phyloP scores from a whole-genome alignment of 2,113 vertebrate species.

The Erythrocebus patas region DNA sequence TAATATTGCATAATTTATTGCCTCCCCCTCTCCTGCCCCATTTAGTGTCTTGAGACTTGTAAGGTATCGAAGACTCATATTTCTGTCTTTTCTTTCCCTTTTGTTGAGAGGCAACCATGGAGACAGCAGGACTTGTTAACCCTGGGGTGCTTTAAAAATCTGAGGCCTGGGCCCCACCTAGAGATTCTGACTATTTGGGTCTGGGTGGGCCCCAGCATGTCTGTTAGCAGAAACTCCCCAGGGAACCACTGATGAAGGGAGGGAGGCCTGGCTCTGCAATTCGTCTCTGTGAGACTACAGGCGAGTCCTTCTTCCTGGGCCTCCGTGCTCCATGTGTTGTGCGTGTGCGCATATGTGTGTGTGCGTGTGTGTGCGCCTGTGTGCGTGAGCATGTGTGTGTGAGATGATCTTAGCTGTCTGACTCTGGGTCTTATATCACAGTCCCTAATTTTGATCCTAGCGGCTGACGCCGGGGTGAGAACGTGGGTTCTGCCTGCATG shows the following conservation, averaged over 20 bases:
- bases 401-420: background rate
- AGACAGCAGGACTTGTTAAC: background rate
- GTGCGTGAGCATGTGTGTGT: no score
- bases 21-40: no score
- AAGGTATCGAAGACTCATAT: background rate
- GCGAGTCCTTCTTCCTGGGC: background rate
- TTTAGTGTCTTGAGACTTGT: background rate
- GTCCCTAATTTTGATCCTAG: no score
- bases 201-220: background rate
- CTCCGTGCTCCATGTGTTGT: background rate
- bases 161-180: background rate
- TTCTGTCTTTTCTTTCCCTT: background rate
- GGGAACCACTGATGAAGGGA: background rate
- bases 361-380: no score
- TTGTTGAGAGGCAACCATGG: background rate
- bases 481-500: background rate
- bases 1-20: background rate
- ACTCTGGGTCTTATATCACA: background rate
- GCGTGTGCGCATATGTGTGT: no score
- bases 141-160: background rate
- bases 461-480: fast-evolving
- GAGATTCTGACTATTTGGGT: background rate
- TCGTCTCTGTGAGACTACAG: background rate
- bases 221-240: background rate
- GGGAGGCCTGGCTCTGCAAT: background rate